phyloP scores from a whole-genome alignment of 2,113 vertebrate genomes.

The Tylochromis polylepis region DNA sequence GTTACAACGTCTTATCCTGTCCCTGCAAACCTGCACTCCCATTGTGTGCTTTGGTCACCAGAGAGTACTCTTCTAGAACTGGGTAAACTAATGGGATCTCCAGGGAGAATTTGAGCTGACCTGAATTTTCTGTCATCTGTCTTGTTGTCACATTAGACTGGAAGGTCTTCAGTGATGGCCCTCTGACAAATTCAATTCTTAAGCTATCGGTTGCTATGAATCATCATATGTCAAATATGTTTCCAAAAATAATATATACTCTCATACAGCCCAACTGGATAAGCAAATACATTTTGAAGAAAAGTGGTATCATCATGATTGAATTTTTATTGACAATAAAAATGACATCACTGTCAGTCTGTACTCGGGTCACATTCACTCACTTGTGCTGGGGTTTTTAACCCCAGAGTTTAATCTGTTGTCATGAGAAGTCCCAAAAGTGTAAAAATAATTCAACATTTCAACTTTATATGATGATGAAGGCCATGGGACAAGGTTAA shows the following conservation, averaged over 20 bases:
- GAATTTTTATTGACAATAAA: not conserved
- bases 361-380: not conserved
- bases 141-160: constrained; percentile 3
- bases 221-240: not conserved
- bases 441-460: not conserved
- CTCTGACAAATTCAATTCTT: not conserved
- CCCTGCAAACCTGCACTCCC: not conserved
- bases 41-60: not conserved
- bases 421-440: not conserved
- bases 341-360: not conserved
- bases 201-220: not conserved
- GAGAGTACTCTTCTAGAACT: not conserved
- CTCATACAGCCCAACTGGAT: not conserved
- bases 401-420: not conserved
- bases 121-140: constrained; percentile 6
- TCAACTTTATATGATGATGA: not conserved
- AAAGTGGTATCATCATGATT: not conserved
- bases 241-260: not conserved
- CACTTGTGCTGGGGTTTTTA: not conserved
- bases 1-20: constrained; percentile 15
- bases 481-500: not conserved
- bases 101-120: not conserved
- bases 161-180: not conserved
- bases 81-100: not conserved
- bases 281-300: not conserved